Evolutionary conservation across 1,140 invertebrate species (phyloP), one percentile per base, ranked within the genome.

Genomic region (Palaemon carinicauda): DNA sequence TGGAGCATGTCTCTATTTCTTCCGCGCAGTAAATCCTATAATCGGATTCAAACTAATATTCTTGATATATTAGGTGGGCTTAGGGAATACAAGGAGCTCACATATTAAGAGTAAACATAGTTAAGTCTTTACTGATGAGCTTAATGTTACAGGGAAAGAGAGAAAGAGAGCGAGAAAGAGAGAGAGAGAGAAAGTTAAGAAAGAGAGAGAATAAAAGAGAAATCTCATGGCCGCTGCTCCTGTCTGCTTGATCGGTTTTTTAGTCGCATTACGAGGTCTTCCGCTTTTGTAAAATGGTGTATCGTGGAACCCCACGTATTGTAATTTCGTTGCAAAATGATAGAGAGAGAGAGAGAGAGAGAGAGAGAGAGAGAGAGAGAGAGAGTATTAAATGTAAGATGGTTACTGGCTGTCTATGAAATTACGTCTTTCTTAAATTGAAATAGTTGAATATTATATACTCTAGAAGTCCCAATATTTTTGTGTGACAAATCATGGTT

Each of bases 121-220:
- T 86, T 86, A 86, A 86, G 77, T 79, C 83, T 86, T 86, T 86
- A 79, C 83, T 86, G 83, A 86, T 86, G 77, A 86, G 83, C 83
- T 86, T 86, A 86, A 80, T 73, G 83, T 78, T 69, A 80, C 60
- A 71, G 77, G 71, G 71, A 33, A 74, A 74, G 21, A 31, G 51
- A 53, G 21, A 52, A 50, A 56, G 24, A 53, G 52, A 27, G 14
- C 17, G 51, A 29, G 31, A 29, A 50, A 56, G 24, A 53, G 52
- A 27, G 14, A 17, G 51, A 29, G 31, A 29, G 21, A 74, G 71
- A 74, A 27, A 31, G 24, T 27, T 27, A 41, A 31, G 24, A 60
- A n/a, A n/a, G n/a, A 60, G 15, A 7, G 56, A 60, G 56, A 60
- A 27, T 21, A 15, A 60, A 27, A 60, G 56, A 60, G 56, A 60